Evolutionary conservation across 1,140 invertebrate genomes (phyloP), one percentile per base, ranked within the genome.

Genomic region (Drosophila nasuta): DNA sequence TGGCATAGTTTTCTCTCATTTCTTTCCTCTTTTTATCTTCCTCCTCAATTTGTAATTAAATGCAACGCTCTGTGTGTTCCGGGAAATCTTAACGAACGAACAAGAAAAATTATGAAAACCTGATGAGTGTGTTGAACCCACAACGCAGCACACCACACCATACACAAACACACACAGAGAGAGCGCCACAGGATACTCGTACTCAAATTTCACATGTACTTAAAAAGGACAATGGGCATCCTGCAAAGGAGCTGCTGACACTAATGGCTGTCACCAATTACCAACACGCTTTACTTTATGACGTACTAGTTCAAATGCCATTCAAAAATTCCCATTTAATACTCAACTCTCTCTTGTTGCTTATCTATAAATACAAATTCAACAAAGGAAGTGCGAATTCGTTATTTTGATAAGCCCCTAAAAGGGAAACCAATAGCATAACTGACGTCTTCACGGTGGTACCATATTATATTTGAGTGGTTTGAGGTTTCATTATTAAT

Each of bases 21-120:
- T 54, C 51, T 54, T 52, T 65, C 35, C 62, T 60, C 66, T n/a
- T 69, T 60, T 38, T 38, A 38, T 38, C 35, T 51, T 65, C 38
- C 63, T 62, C 67, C 60, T 54, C 67, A 70, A 70, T 70, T 70
- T 70, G 67, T 70, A 70, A 70, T 70, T 70, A 70, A 70, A 70
- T 62, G 67, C 67, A 57, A 70, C 56, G 46, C 56, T 54, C 63
- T 65, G 51, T 65, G 62, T 65, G 63, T 69, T 69, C 66, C 66
- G 66, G 66, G 56, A 69, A 69, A 69, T 58, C 46, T 59, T 51
- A 35, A 49, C 65, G 28, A 59, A 41, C 65, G 10, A 38, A 11
- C 49, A 20, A 57, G 30, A 60, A 59, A 64, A 69, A 38, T 60
- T 69, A 69, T 69, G 56, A 69, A 69, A 69, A 69, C 58, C 56